Conservation (phyloP, 2,797 vertebrate genomes). For the Centroberyx gerrardi region DNA sequence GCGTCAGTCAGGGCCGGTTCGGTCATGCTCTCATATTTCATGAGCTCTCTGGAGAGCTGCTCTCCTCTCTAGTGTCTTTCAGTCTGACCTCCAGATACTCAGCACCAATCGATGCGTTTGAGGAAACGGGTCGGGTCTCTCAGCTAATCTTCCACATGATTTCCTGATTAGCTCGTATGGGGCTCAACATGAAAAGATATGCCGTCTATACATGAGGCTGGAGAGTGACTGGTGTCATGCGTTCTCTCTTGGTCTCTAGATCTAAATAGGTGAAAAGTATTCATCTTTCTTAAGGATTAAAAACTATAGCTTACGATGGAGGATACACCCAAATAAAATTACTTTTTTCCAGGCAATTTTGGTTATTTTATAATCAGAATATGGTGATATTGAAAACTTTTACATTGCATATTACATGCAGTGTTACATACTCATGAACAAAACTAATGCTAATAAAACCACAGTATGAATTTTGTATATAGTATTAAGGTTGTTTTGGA, state of each 20-base stretch:
- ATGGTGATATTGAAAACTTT: background rate
- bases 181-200: background rate
- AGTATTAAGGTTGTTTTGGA: background rate
- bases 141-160: constrained; percentile 8
- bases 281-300: too few species aligned
- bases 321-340: too few species aligned
- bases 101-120: background rate
- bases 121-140: background rate
- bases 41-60: background rate
- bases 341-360: background rate
- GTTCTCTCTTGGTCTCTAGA: too few species aligned
- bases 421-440: too few species aligned
- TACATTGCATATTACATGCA: background rate
- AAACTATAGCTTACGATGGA: too few species aligned
- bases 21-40: constrained; percentile 5
- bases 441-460: too few species aligned
- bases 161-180: constrained; percentile 3
- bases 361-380: background rate
- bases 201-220: background rate
- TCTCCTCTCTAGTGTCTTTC: background rate
- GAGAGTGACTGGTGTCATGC: background rate
- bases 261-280: too few species aligned
- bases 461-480: too few species aligned
- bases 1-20: background rate
- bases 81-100: constrained; percentile 1